Conservation (phyloP, 2,113 vertebrate species). For the Ceyx margarethae region DNA sequence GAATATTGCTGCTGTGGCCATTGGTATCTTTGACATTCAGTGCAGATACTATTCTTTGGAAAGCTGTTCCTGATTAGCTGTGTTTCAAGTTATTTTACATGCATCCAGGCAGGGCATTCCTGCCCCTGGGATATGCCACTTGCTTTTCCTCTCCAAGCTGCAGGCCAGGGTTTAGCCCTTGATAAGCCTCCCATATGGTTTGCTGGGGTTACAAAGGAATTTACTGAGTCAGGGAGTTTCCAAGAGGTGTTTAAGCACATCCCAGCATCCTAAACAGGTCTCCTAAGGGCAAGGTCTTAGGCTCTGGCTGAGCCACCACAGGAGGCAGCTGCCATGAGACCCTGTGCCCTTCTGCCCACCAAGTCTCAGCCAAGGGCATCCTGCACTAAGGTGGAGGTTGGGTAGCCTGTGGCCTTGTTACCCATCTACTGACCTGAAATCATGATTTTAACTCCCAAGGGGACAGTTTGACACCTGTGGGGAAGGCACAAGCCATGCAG, state of each 20-base stretch:
- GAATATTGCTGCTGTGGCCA: not conserved
- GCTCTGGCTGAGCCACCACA: not conserved
- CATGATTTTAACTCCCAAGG: not conserved
- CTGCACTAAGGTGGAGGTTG: not conserved
- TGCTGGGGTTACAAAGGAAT: not conserved
- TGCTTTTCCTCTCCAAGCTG: not conserved
- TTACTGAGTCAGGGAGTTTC: not conserved
- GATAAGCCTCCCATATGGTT: not conserved
- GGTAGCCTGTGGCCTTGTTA: not conserved
- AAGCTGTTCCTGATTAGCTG: not conserved
- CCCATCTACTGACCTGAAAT: not conserved
- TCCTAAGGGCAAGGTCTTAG: not conserved
- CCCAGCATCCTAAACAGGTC: not conserved
- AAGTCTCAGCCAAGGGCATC: not conserved
- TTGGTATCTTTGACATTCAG: not conserved
- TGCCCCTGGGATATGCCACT: not conserved
- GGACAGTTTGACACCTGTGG: not conserved
- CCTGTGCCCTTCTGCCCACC: not conserved
- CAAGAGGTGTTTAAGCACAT: not conserved
- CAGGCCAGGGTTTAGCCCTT: not conserved
- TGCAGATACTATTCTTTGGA: not conserved
- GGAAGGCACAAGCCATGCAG: not conserved
- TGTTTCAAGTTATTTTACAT: not conserved
- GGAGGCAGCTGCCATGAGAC: not conserved
- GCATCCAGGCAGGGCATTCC: not conserved